phyloP scores from a whole-genome alignment of 2,888 invertebrate genomes.

The Drymonia ruficornis region DNA sequence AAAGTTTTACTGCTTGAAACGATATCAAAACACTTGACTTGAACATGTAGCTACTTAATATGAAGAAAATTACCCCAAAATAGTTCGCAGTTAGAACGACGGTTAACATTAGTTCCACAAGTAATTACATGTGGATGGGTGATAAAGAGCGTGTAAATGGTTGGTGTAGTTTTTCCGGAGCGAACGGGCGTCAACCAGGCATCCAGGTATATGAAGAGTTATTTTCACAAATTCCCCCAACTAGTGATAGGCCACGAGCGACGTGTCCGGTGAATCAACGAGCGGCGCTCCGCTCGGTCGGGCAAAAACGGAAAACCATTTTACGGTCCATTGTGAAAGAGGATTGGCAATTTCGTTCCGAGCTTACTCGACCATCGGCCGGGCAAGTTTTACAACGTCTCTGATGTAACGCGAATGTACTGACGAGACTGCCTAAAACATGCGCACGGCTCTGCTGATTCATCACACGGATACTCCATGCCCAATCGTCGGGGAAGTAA shows the following conservation, averaged over 20 bases:
- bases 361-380: slow-evolving; percentile 80
- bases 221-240: slow-evolving; percentile 72
- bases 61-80: not conserved
- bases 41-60: not conserved
- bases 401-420: slow-evolving; percentile 70
- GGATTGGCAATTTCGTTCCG: slow-evolving; percentile 83
- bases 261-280: slow-evolving; percentile 83
- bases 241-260: slow-evolving; percentile 76
- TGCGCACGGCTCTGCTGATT: slow-evolving; percentile 41
- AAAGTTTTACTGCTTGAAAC: too few species aligned
- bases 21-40: not conserved
- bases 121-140: slow-evolving; percentile 18
- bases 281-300: slow-evolving; percentile 78
- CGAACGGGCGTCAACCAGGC: slow-evolving; percentile 32
- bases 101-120: slow-evolving; percentile 13
- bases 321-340: slow-evolving; percentile 84
- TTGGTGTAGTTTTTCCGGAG: slow-evolving; percentile 18
- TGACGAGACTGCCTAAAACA: slow-evolving; percentile 63
- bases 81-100: not conserved
- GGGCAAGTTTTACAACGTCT: slow-evolving; percentile 78
- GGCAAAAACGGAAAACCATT: slow-evolving; percentile 84
- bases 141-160: slow-evolving; percentile 19
- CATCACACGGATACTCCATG: slow-evolving; percentile 22
- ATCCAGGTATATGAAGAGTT: slow-evolving; percentile 67
- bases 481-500: slow-evolving; percentile 8